Evolutionary conservation across 2,888 invertebrate species (phyloP).

Genomic region (Piscicola geometra): DNA sequence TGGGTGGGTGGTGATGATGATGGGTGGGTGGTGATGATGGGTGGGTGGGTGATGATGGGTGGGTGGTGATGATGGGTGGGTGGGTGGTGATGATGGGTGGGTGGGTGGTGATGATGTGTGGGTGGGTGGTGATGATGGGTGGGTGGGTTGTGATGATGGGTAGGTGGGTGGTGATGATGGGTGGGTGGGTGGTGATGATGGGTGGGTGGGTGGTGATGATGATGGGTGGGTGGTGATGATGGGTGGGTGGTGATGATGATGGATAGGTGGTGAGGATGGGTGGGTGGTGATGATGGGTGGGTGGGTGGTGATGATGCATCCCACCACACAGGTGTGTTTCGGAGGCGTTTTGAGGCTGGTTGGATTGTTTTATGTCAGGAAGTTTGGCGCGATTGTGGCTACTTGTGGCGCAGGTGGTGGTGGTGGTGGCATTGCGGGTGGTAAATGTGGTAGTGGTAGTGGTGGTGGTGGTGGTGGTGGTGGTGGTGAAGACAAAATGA

Average conservation of each 20-base stretch:
- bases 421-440: background rate
- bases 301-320: background rate
- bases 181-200: background rate
- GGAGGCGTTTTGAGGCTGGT: background rate
- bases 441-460: background rate
- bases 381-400: background rate
- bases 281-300: background rate
- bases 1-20: too few relatives aligned
- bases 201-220: too few relatives aligned
- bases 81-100: too few relatives aligned
- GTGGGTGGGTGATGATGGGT: background rate
- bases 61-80: background rate
- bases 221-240: too few relatives aligned
- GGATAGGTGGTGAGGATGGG: background rate
- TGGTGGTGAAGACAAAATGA: background rate
- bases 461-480: background rate
- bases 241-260: too few relatives aligned
- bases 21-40: background rate
- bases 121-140: too few relatives aligned
- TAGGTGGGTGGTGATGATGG: background rate
- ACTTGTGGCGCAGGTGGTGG: background rate
- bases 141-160: background rate
- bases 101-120: too few relatives aligned
- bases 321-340: constrained; percentile 11
- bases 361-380: background rate